These are phyloP conservation scores for Hyaena hyaena DNA, from an alignment of 2,113 vertebrate genomes.

Conservation along the genomic window DNA sequence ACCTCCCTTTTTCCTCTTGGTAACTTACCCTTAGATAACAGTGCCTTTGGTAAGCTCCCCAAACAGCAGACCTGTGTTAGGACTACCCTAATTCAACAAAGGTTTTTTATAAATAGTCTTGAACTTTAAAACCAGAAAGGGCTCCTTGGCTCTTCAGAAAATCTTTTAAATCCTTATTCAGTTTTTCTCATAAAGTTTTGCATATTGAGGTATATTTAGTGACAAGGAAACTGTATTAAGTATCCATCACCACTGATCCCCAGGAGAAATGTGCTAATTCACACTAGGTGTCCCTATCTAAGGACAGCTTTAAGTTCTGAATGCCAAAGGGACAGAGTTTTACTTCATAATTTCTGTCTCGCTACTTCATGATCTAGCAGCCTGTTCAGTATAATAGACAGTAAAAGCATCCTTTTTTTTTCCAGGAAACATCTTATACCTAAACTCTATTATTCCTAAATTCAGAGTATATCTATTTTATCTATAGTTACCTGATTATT, in stretches of 20 bases:
- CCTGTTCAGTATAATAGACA: neutral
- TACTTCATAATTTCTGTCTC: neutral
- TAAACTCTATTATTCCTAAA: slow-evolving; percentile 16
- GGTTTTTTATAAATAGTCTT: neutral
- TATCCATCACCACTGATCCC: neutral
- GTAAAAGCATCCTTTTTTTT: neutral
- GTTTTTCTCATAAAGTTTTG: neutral
- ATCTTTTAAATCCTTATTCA: slow-evolving; percentile 6
- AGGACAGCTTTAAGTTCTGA: neutral
- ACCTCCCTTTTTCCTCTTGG: neutral
- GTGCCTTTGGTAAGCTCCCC: neutral
- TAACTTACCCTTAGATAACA: neutral
- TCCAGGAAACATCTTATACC: neutral
- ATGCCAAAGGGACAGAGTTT: neutral
- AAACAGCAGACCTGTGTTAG: neutral
- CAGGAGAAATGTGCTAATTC: neutral
- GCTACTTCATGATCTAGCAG: neutral
- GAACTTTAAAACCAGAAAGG: slow-evolving; percentile 26
- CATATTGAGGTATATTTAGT: neutral
- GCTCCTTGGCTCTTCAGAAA: slow-evolving; percentile 8
- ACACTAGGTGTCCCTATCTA: neutral
- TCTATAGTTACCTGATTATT: neutral
- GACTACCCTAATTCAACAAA: neutral
- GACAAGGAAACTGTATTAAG: neutral
- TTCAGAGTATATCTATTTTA: slow-evolving; percentile 12